A percentile compares a stretch with the other conserved stretches of the same genome.
Conservation (phyloP, 2,113 vertebrate species). For the Callipepla californica region DNA sequence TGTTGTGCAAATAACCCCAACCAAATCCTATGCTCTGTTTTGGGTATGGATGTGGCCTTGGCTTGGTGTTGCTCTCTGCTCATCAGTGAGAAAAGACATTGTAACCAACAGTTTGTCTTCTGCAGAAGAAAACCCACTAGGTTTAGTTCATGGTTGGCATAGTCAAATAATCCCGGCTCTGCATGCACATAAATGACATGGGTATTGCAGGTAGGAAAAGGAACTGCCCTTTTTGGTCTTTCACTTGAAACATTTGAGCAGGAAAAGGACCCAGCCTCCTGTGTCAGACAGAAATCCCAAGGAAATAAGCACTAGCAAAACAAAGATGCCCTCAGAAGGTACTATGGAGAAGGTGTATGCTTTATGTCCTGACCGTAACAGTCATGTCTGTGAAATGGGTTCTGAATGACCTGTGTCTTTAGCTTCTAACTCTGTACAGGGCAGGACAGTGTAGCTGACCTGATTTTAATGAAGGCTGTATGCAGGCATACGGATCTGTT, state of each 20-base stretch:
- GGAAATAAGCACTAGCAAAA: not conserved
- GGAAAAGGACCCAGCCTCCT: not conserved
- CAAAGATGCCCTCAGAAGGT: not conserved
- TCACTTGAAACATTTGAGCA: not conserved
- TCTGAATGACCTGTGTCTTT: not conserved
- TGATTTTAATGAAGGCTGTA: not conserved
- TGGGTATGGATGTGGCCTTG: not conserved
- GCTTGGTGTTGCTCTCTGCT: not conserved
- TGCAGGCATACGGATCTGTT: not conserved
- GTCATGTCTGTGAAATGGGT: not conserved
- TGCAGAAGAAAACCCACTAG: not conserved
- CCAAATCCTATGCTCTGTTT: not conserved
- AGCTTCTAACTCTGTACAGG: not conserved
- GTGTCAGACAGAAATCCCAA: not conserved
- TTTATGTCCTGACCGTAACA: not conserved
- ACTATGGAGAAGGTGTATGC: not conserved
- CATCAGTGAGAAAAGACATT: not conserved
- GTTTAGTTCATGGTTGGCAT: not conserved
- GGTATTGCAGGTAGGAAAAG: not conserved
- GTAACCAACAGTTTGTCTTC: not conserved
- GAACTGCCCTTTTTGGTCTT: not conserved
- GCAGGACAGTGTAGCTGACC: not conserved
- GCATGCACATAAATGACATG: not conserved
- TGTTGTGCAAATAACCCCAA: not conserved
- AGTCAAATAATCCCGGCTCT: not conserved